Percentiles rank a stretch among this genome's conserved stretches.
These are phyloP conservation scores for Cyclura pinguis DNA, from an alignment of 2,797 vertebrate species.

Conservation along the genomic window DNA sequence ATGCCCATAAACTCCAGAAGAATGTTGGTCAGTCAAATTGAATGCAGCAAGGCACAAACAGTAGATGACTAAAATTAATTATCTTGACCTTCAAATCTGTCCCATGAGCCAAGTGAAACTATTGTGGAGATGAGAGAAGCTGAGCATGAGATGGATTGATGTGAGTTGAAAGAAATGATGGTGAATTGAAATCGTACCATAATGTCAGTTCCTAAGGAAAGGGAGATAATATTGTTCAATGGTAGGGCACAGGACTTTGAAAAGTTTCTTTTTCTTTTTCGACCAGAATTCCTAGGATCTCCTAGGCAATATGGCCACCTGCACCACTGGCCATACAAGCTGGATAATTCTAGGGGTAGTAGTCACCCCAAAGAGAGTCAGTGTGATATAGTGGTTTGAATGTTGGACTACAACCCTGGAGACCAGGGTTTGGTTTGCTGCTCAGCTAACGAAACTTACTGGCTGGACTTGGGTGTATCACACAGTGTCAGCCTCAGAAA, in stretches of 20 bases:
- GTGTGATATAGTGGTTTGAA: too few relatives aligned
- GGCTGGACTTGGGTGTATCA: too few relatives aligned
- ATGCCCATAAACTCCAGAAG: conserved; percentile 8
- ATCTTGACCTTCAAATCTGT: conserved; percentile 35
- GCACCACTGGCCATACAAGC: too few relatives aligned
- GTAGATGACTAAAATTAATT: background rate
- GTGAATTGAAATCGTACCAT: background rate
- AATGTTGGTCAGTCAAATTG: conserved; percentile 22
- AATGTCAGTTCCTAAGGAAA: background rate
- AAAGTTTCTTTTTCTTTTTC: background rate
- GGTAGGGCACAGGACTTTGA: background rate
- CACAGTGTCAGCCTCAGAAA: too few relatives aligned
- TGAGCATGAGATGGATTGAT: background rate
- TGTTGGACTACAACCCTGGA: too few relatives aligned
- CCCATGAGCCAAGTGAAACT: conserved; percentile 14
- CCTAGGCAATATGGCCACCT: too few relatives aligned
- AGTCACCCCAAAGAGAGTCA: too few relatives aligned
- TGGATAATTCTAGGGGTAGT: too few relatives aligned
- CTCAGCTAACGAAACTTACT: too few relatives aligned
- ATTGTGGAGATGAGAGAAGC: background rate
- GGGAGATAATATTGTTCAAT: background rate
- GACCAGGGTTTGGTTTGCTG: too few relatives aligned
- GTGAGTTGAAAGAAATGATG: background rate
- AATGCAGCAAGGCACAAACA: conserved; percentile 19
- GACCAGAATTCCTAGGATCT: too few relatives aligned